Evolutionary conservation across 2,797 vertebrate genomes (phyloP), one percentile per base, ranked within the genome.

Genomic region (Simalia tracyae): DNA sequence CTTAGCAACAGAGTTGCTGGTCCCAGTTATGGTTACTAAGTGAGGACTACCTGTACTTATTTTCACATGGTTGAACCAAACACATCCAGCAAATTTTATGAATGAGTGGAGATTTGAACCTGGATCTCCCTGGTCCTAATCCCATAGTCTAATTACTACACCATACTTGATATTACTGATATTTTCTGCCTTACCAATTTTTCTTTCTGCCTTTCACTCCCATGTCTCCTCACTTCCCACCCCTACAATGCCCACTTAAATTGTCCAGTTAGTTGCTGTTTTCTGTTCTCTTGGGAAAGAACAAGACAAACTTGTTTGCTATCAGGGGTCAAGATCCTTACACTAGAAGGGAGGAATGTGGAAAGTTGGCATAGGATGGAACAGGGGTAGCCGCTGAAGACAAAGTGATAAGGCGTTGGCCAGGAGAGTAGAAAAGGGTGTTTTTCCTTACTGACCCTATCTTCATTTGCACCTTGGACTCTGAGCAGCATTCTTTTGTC

Each of bases 301-400:
- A 92, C 68, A n/a, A 84, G 91, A 57, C 50, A 11, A 72, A 92
- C 93, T n/a, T 90, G 93, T 87, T 91, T 36, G 14, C 66, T 90
- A 84, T 91, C 90, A 57, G 88, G 19, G 88, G 88, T 76, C 90
- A 64, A 84, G 76, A 87, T 91, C 66, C 84, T 54, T 17, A 28
- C 6, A 61, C 31, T n/a, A n/a, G 46, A 10, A 2, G 7, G 66
- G 64, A 89, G 72, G 90, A 89, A 93, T 87, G 93, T 72, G 36
- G 84, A 63, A n/a, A 42, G 46, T n/a, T 76, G 90, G 87, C 56
- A 56, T 1, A 4, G 87, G 90, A 11, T 19, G 87, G 57, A 19
- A 15, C 2, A 11, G n/a, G 66, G 3, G 92, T 92, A 90, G 72
- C 22, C 24, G 36, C 72, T 46, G 72, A 81, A 81, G 72, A 81